A percentile compares a stretch with the other conserved stretches of the same genome.
phyloP scores from a whole-genome alignment of 2,113 vertebrate species.

The Thymallus thymallus region DNA sequence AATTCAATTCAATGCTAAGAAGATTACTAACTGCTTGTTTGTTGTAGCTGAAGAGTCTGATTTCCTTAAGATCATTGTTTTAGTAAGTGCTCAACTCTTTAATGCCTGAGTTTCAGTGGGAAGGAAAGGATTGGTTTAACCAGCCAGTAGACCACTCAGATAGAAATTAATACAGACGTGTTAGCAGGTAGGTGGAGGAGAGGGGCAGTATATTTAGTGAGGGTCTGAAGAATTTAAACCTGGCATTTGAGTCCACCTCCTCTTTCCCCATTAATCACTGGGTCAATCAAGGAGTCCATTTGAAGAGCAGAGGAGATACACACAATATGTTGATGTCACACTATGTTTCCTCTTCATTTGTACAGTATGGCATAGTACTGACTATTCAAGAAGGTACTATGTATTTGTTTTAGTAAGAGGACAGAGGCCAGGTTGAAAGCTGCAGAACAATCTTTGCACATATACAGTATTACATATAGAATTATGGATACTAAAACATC shows the following conservation, averaged over 20 bases:
- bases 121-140: constrained; percentile 51
- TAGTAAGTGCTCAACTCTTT: constrained; percentile 82
- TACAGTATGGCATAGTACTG: no score
- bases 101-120: constrained; percentile 80
- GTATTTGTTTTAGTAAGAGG: no score
- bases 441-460: no score
- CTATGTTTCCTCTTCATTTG: no score
- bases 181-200: not conserved
- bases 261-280: not conserved
- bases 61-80: constrained; percentile 88
- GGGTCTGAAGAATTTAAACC: not conserved
- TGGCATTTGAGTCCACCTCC: not conserved
- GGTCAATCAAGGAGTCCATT: no score
- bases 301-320: no score
- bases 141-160: constrained; percentile 45
- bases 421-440: no score
- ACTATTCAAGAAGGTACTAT: no score
- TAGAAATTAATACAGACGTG: not conserved
- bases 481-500: no score
- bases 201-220: not conserved
- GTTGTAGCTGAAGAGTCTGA: constrained; percentile 86
- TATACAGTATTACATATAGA: no score
- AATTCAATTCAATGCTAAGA: no score
- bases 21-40: constrained; percentile 85
- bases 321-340: no score